Evolutionary conservation across 2,797 vertebrate species (phyloP), one percentile per base, ranked within the genome.

Genomic region (Chloroceryle amazona): DNA sequence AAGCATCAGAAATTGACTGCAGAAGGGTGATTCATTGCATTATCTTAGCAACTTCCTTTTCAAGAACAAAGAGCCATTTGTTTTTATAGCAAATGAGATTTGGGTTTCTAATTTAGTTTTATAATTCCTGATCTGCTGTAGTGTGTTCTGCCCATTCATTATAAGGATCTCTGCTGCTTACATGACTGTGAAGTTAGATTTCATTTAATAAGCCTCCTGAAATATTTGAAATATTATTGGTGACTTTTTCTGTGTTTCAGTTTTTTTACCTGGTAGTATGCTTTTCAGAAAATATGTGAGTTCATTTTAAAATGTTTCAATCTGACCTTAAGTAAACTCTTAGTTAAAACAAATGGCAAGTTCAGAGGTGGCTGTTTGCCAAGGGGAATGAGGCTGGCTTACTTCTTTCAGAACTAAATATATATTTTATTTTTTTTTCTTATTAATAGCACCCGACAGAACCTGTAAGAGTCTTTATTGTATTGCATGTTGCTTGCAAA

Each of bases 11-110:
- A 91, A 89, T 63, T 47, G 82, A 19, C 85, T 86, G 66, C 5
- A 20, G 80, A 80, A 89, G 47, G 63, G 33, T 80, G 93, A 90
- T 89, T 84, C 71, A 84, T 42, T 76, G 74, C 55, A 71, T 94
- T 89, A 80, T 70, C 67, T 76, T 47, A 57, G 63, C 70, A 91
- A 67, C 83, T 94, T 95, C 88, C 82, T 84, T 92, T 76, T 80
- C 68, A 89, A 89, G 88, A 93, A 79, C 70, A 81, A 75, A 95
- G 90, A 76, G 26, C 20, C 3, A 0, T 94, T 96, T 96, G 80
- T 86, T 96, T 94, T 94, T 86, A 92, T 76, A 93, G 82, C 80
- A 96, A 86, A 96, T 92, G 82, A 90, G 87, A 82, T 95, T 89
- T 90, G 73, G 35, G 26, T 19, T 94, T 93, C 86, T 95, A 90